Base-by-base conservation (phyloP, 2,113 vertebrate genomes). In the Poicephalus gulielmi region DNA sequence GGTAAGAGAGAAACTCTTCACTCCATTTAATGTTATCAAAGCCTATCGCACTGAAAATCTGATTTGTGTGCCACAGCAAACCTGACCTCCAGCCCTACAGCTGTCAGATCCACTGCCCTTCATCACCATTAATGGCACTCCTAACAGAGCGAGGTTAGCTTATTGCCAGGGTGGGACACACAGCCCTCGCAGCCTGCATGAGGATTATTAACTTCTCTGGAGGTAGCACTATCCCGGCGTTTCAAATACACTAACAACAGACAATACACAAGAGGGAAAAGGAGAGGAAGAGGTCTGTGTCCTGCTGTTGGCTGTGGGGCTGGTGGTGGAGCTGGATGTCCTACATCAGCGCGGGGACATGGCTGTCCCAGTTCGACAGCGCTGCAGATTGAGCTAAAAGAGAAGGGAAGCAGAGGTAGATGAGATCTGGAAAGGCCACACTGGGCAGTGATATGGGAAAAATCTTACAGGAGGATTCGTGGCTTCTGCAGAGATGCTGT, bases 11-110 rank as follows among this genome's bases (percentile, higher is more conserved):
- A 9, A 88, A n/a, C 44, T 67, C 57, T 79, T 86, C 30, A 31
- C 49, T 88, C 63, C 28, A 43, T 76, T 91, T 88, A 71, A 30
- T 17, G 19, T 68, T 69, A 84, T 96, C 95, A 94, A 96, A 96
- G 88, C 39, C 50, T 64, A n/a, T 64, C 19, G 11, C 71, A 31
- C 43, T 75, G 64, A 35, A 47, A 74, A 50, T 46, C 11, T 75
- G 90, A 55, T 6, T 17, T 10, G 46, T 50, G 50, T 74, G 85
- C 46, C 75, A 52, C 35, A 25, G 83, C 1, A 1, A 83, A 60
- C 41, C 27, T 75, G 93, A 94, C 90, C 95, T 90, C 17, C 64
- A 74, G 80, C 71, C 74, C 86, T 52, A 0, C 17, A 35, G 93
- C 95, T 49, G 47, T 33, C 90, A 90, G 78, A 92, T 22, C 64